These are phyloP conservation scores for Pheucticus melanocephalus DNA, from an alignment of 2,113 vertebrate genomes.

Conservation along the genomic window DNA sequence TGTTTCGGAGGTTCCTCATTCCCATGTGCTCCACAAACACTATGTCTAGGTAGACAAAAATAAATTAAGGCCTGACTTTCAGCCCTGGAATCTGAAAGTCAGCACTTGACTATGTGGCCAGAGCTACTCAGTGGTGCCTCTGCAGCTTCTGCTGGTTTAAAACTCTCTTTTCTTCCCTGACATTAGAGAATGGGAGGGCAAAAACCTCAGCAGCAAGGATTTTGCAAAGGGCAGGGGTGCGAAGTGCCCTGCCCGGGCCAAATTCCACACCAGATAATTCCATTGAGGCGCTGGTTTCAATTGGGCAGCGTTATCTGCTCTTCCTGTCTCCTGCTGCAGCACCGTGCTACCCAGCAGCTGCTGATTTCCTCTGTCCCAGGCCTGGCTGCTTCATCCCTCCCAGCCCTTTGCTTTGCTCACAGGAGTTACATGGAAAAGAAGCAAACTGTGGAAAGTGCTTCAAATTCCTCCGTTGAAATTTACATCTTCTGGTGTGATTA, in stretches of 20 bases:
- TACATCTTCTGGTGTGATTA: background rate
- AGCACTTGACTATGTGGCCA: background rate
- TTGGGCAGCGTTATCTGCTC: conserved; percentile 15
- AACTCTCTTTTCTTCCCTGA: background rate
- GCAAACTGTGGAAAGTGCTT: background rate
- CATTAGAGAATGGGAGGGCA: background rate
- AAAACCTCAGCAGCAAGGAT: background rate
- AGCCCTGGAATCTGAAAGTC: background rate
- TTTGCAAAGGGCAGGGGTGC: background rate
- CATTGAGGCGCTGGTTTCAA: background rate
- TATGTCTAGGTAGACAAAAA: background rate
- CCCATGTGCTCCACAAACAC: background rate
- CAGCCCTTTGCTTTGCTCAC: background rate
- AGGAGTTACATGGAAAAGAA: background rate
- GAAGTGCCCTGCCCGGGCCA: background rate
- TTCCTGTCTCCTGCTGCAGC: background rate
- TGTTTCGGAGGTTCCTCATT: background rate
- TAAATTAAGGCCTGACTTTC: background rate
- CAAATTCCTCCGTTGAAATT: conserved; percentile 8
- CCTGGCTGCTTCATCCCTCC: background rate
- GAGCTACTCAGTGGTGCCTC: background rate
- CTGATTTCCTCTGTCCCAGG: conserved; percentile 5
- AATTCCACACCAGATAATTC: conserved; percentile 68
- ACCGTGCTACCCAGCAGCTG: conserved; percentile 14
- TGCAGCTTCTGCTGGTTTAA: background rate